These are phyloP conservation scores for Porites lobata DNA, from an alignment of 92 coral and sea anemone species.

Conservation along the genomic window DNA sequence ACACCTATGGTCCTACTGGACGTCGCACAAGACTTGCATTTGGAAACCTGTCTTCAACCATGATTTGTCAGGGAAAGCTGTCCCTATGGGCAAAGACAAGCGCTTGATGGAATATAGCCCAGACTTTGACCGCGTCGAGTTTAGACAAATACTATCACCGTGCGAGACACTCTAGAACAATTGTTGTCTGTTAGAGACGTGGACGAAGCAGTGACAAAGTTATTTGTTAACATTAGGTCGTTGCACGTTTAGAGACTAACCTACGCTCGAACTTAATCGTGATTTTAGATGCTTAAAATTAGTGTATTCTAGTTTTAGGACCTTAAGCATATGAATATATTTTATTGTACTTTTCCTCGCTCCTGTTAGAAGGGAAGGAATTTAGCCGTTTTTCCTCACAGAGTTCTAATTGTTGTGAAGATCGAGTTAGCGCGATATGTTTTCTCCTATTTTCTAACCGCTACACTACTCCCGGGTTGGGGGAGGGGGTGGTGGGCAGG, in stretches of 20 bases:
- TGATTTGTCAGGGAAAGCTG: too few species aligned
- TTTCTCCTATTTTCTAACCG: too few species aligned
- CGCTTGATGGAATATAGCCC: slow-evolving; percentile 18
- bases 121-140: slow-evolving; percentile 16
- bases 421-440: too few species aligned
- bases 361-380: slow-evolving; percentile 3
- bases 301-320: background rate
- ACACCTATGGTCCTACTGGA: too few species aligned
- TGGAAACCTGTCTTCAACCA: too few species aligned
- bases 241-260: background rate
- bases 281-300: too few species aligned
- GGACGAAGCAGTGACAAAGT: slow-evolving; percentile 4
- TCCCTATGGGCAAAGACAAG: slow-evolving; percentile 25
- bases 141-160: background rate
- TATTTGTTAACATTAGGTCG: background rate
- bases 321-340: background rate
- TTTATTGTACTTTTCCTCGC: background rate
- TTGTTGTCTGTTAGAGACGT: slow-evolving; percentile 23
- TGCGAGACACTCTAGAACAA: slow-evolving; percentile 11
- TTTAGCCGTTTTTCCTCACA: too few species aligned
- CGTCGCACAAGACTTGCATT: too few species aligned
- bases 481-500: too few species aligned
- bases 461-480: too few species aligned
- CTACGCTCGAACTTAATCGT: background rate
- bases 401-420: too few species aligned